phyloP scores from a whole-genome alignment of 1,140 invertebrate species.

The Apis cerana region DNA sequence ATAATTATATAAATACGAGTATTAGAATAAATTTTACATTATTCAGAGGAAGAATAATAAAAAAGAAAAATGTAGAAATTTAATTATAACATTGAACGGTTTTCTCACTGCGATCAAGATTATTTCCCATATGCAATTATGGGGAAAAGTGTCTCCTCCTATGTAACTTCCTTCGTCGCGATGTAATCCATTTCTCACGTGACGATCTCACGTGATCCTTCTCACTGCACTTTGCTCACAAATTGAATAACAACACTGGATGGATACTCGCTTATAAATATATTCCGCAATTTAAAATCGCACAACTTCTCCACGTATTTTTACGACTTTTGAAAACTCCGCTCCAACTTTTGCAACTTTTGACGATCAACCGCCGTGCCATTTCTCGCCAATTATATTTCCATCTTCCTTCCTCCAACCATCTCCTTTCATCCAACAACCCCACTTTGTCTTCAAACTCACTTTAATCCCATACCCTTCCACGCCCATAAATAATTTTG shows the following conservation, averaged over 20 bases:
- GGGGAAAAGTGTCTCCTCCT: conserved; percentile 5
- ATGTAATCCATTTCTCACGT: conserved; percentile 29
- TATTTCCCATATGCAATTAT: conserved; percentile 21
- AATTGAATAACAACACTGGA: background rate
- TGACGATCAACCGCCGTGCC: too few species aligned
- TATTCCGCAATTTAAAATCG: too few species aligned
- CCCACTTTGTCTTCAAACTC: too few species aligned
- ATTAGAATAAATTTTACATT: background rate
- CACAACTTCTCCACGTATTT: too few species aligned
- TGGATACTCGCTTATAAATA: too few species aligned
- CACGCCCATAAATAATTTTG: too few species aligned
- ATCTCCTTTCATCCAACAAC: too few species aligned
- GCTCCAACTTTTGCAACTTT: too few species aligned
- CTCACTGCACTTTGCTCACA: background rate
- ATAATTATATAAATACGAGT: background rate
- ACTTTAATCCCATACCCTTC: too few species aligned
- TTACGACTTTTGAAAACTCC: too few species aligned
- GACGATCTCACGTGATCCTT: conserved; percentile 12
- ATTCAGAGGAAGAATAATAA: background rate
- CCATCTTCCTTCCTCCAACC: too few species aligned
- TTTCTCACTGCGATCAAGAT: background rate
- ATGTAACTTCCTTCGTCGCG: conserved; percentile 28
- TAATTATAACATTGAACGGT: background rate
- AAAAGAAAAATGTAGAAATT: background rate
- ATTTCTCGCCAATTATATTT: too few species aligned